Percentiles rank a stretch among this genome's conserved stretches.
Conservation (phyloP, 1,140 invertebrate genomes). For the Subanguina moxae region DNA sequence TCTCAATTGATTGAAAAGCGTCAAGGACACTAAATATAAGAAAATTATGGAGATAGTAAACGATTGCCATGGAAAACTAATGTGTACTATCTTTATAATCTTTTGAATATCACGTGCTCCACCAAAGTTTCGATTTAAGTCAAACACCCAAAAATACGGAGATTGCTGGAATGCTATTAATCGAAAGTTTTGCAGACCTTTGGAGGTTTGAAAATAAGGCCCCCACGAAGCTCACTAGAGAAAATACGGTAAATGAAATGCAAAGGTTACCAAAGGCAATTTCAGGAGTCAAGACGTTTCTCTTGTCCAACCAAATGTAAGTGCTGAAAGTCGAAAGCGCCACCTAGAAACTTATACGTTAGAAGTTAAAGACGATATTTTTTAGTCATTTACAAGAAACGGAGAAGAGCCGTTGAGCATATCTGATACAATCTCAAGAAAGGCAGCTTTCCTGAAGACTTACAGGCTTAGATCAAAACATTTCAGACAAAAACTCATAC, state of each 20-base stretch:
- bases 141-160: too few species aligned
- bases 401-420: slow-evolving; percentile 66
- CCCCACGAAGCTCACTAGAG: too few species aligned
- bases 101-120: too few species aligned
- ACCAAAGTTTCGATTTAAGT: too few species aligned
- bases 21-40: slow-evolving; percentile 62
- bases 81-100: too few species aligned
- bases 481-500: not conserved
- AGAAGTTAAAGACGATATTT: not conserved
- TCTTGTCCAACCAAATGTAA: slow-evolving; percentile 61
- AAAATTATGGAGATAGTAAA: too few species aligned
- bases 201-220: too few species aligned
- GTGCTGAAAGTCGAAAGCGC: slow-evolving; percentile 58
- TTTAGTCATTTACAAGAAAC: slow-evolving; percentile 66
- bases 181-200: too few species aligned
- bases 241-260: not conserved
- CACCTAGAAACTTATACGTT: slow-evolving; percentile 16
- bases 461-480: not conserved
- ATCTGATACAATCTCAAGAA: slow-evolving; percentile 30
- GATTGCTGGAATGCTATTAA: too few species aligned
- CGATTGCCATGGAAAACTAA: too few species aligned
- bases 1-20: slow-evolving; percentile 59
- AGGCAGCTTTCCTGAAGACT: slow-evolving; percentile 35
- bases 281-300: slow-evolving; percentile 61
- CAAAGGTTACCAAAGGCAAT: slow-evolving; percentile 66